Percentiles rank a stretch among this genome's conserved stretches.
These are phyloP conservation scores for Gymnoscelis rufifasciata DNA, from an alignment of 2,888 invertebrate genomes.

Conservation along the genomic window DNA sequence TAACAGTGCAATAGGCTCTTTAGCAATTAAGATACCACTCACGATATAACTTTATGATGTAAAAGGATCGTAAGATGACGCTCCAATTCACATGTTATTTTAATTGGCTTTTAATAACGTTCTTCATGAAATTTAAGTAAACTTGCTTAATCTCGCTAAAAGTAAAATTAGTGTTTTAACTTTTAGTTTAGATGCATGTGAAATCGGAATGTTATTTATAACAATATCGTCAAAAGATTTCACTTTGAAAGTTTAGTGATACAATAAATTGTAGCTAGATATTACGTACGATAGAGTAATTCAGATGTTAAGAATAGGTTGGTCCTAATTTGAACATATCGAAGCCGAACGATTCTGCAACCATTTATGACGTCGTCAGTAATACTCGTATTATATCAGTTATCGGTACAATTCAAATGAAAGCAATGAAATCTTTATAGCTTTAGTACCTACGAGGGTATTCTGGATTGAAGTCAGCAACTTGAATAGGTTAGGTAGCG, in stretches of 20 bases:
- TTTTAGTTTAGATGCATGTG: not conserved
- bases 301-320: too few species aligned
- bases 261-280: too few species aligned
- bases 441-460: conserved; percentile 2
- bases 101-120: not conserved
- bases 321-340: conserved; percentile 14
- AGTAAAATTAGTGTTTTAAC: not conserved
- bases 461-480: conserved; percentile 4
- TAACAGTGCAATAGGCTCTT: conserved; percentile 2
- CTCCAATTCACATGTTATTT: conserved; percentile 6
- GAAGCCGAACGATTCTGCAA: conserved; percentile 11
- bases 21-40: conserved; percentile 6
- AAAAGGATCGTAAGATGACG: conserved; percentile 2
- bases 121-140: not conserved
- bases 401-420: conserved; percentile 10
- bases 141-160: not conserved
- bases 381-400: conserved; percentile 4
- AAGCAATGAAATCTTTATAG: conserved; percentile 22
- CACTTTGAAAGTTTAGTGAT: too few species aligned
- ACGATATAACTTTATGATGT: not conserved
- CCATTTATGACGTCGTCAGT: conserved; percentile 10
- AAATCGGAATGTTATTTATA: too few species aligned
- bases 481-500: not conserved
- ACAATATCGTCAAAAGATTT: too few species aligned
- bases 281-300: too few species aligned